Percentiles rank a stretch among this genome's conserved stretches.
Conservation (phyloP, 2,888 invertebrate genomes). For the Morinoia aosen region DNA sequence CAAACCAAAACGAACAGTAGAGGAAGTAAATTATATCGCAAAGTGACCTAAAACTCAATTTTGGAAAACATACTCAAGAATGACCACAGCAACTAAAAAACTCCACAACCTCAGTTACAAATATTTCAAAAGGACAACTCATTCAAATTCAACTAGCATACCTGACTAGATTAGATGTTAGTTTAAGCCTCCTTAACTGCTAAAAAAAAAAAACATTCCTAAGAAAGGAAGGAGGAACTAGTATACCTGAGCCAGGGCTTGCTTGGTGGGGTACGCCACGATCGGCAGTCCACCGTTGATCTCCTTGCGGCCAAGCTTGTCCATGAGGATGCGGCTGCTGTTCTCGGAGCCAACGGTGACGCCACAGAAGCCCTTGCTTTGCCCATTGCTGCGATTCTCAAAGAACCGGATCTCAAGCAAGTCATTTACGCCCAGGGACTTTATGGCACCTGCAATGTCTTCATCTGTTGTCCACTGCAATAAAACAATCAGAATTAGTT, state of each 20-base stretch:
- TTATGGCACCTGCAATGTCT: conserved; percentile 92
- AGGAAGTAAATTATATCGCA: no score
- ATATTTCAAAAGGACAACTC: no score
- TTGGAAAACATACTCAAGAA: no score
- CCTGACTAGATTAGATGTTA: no score
- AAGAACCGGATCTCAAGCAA: conserved; percentile 99
- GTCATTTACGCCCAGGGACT: conserved; percentile 89
- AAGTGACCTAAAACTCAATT: no score
- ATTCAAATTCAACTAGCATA: no score
- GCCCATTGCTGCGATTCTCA: conserved; percentile 98
- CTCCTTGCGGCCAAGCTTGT: conserved; percentile 89
- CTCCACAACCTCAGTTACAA: no score
- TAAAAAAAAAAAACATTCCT: no score
- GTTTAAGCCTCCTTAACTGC: no score
- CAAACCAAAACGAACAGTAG: no score
- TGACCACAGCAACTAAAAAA: no score
- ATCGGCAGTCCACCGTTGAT: conserved; percentile 95
- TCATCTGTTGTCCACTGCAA: conserved; percentile 94
- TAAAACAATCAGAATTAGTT: background rate
- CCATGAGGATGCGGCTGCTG: conserved; percentile 90
- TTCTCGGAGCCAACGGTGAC: conserved; percentile 93
- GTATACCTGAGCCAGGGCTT: conserved; percentile 79
- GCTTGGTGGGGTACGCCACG: conserved; percentile 95
- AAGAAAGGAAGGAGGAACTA: background rate
- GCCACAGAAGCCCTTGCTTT: conserved; percentile 98